Evolutionary conservation across 1,140 invertebrate genomes (phyloP).

Genomic region (Leptinotarsa undecemlineata): DNA sequence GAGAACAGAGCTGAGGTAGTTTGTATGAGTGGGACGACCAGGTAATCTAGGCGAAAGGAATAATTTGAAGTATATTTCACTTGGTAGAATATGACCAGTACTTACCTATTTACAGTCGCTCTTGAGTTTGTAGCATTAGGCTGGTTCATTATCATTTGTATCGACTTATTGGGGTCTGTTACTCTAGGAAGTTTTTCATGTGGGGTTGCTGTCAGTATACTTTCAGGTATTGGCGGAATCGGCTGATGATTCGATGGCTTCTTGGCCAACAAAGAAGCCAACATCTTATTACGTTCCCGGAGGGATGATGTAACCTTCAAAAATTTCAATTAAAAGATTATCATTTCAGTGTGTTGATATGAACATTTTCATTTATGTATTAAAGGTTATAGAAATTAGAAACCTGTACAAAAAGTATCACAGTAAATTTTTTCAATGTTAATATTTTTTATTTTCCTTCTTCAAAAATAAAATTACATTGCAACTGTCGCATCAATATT

Average conservation of each 20-base stretch:
- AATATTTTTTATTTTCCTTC: too few relatives aligned
- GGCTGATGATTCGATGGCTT: constrained; percentile 73
- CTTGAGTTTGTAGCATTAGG: constrained; percentile 37
- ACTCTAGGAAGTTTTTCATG: constrained; percentile 65
- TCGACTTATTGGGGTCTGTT: constrained; percentile 42
- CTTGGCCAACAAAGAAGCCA: constrained; percentile 80
- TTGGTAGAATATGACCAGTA: not conserved
- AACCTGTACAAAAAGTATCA: too few relatives aligned
- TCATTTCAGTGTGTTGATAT: too few relatives aligned
- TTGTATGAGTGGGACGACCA: constrained; percentile 37
- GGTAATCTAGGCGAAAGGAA: constrained; percentile 35
- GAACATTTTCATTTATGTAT: too few relatives aligned
- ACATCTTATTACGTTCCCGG: constrained; percentile 84
- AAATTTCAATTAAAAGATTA: not conserved
- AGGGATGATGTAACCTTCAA: constrained; percentile 61
- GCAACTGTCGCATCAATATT: not conserved
- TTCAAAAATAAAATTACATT: too few relatives aligned
- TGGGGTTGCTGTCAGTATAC: constrained; percentile 68
- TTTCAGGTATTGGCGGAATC: constrained; percentile 67
- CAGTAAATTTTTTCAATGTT: too few relatives aligned
- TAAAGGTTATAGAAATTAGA: too few relatives aligned
- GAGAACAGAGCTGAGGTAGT: constrained; percentile 50
- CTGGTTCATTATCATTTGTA: constrained; percentile 54
- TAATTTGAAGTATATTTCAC: not conserved
- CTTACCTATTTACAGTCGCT: constrained; percentile 43